Evolutionary conservation across 2,888 invertebrate species (phyloP).

Genomic region (Cyclophora albipunctata): DNA sequence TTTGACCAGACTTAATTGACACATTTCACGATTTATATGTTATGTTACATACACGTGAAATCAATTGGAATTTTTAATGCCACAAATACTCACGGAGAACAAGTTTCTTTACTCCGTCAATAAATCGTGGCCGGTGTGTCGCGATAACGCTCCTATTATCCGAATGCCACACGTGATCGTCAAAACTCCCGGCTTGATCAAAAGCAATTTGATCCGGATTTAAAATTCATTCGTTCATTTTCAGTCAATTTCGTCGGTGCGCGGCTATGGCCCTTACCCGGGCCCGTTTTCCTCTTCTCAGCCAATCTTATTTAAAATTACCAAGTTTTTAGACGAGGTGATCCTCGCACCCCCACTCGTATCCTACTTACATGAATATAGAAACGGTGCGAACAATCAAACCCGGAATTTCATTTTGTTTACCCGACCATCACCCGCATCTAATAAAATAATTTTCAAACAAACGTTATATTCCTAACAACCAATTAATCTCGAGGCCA

Average conservation of each 20-base stretch:
- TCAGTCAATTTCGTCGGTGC: conserved; percentile 19
- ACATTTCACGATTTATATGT: conserved; percentile 68
- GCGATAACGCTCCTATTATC: conserved; percentile 17
- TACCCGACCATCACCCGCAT: conserved; percentile 9
- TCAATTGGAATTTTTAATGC: conserved; percentile 27
- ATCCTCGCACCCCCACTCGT: conserved; percentile 3
- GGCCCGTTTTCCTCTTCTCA: conserved; percentile 16
- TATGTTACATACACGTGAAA: conserved; percentile 37
- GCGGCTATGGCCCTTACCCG: conserved; percentile 12
- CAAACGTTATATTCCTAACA: conserved; percentile 32
- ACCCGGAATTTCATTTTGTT: conserved; percentile 14
- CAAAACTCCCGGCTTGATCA: conserved; percentile 20
- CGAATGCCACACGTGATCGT: conserved; percentile 17
- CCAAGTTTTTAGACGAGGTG: conserved; percentile 14
- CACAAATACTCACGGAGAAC: conserved; percentile 12
- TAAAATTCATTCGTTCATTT: conserved; percentile 27
- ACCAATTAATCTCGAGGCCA: conserved; percentile 36
- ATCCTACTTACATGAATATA: conserved; percentile 1
- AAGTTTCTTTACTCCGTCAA: conserved; percentile 15
- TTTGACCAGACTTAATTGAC: conserved; percentile 72
- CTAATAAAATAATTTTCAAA: conserved; percentile 21
- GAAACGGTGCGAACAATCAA: conserved; percentile 3
- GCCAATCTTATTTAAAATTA: conserved; percentile 23
- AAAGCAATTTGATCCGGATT: conserved; percentile 25
- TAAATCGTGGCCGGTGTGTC: conserved; percentile 18